These are phyloP conservation scores for Palaemon carinicauda DNA, from an alignment of 1,140 invertebrate species.

Conservation along the genomic window DNA sequence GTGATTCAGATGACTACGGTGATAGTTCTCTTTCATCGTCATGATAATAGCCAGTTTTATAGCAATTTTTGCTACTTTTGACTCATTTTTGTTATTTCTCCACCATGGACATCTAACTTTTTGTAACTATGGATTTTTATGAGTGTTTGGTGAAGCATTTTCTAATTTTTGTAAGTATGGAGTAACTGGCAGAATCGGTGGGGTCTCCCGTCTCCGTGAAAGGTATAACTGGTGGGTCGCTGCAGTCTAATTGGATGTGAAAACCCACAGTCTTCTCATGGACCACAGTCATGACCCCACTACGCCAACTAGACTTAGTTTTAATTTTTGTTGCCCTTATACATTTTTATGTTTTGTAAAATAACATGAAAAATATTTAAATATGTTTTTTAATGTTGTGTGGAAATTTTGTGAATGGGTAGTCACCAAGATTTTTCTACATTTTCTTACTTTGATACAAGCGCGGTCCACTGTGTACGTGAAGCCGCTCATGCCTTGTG, in stretches of 20 bases:
- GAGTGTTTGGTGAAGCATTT: constrained; percentile 57
- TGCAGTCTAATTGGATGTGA: neutral
- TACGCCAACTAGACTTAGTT: constrained; percentile 46
- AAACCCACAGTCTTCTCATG: neutral
- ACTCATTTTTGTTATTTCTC: constrained; percentile 55
- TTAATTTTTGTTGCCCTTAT: constrained; percentile 56
- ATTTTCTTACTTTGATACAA: constrained; percentile 58
- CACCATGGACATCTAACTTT: constrained; percentile 53
- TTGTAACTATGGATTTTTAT: constrained; percentile 57
- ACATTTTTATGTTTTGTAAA: constrained; percentile 58
- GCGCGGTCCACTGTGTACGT: constrained; percentile 48
- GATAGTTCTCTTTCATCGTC: constrained; percentile 40
- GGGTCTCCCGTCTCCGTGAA: constrained; percentile 24
- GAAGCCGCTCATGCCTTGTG: constrained; percentile 50
- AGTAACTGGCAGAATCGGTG: constrained; percentile 44
- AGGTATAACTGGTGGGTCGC: neutral
- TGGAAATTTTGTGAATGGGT: constrained; percentile 56
- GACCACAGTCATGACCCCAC: constrained; percentile 30
- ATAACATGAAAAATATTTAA: constrained; percentile 57
- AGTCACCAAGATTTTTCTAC: constrained; percentile 57
- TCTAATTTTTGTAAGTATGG: constrained; percentile 55
- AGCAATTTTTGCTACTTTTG: constrained; percentile 45
- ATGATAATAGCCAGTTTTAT: constrained; percentile 48
- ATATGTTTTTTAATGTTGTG: constrained; percentile 56
- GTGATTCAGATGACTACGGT: constrained; percentile 29